Evolutionary conservation across 1,140 invertebrate genomes (phyloP), one percentile per base, ranked within the genome.

Genomic region (Medauroidea extradentata): DNA sequence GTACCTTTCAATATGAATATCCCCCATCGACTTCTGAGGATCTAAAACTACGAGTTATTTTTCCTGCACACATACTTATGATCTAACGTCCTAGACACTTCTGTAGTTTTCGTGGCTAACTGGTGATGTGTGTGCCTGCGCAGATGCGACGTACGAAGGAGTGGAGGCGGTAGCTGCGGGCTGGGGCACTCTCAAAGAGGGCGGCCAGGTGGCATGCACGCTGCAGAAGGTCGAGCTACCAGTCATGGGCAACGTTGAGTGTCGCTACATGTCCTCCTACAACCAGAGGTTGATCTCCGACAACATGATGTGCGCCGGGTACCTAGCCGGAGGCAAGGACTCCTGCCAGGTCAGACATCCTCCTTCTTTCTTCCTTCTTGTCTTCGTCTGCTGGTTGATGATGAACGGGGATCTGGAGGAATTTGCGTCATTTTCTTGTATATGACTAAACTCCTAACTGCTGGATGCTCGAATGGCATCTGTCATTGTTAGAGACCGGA

Each of bases 251-350:
- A 88, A 91, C 68, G 75, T 83, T 11, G 83, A 85, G 25, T 94
- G 91, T 66, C 78, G 82, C 39, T 86, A 86, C 43, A 64, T 73
- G 60, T 91, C 89, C 0, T 90, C 88, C 68, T 92, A 92, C 67
- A 86, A 82, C 3, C 71, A 84, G 1, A 81, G 82, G 34, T 89
- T 90, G 85, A 93, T 93, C 53, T 88, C 88, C 0, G 85, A 90
- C 60, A 91, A 91, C 67, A 92, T 91, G 90, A 65, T 93, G 69
- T 94, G 91, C 68, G 91, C 90, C 21, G 91, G 90, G 9, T 90
- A 89, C 69, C 78, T 82, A 0, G 81, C 86, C 16, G 91, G 91
- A 11, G 78, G 83, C 44, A 91, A 86, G 66, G 91, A 94, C 73
- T 89, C 90, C 24, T 94, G 91, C 69, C 91, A 94, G 79, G 88